phyloP scores from a whole-genome alignment of 2,797 vertebrate genomes.

The Potorous gilbertii region DNA sequence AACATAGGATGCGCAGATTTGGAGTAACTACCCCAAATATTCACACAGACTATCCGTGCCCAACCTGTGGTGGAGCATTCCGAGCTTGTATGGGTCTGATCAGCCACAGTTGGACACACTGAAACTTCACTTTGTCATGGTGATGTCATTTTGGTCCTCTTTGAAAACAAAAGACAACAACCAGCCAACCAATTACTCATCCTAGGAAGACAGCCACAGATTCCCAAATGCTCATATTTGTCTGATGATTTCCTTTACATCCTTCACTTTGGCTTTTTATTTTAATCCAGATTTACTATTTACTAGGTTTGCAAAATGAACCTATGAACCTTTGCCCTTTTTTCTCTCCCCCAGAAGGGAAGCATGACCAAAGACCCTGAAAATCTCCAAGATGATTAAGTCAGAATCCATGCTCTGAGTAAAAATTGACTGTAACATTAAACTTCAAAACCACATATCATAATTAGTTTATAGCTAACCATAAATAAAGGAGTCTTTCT shows the following conservation, averaged over 20 bases:
- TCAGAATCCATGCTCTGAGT: not conserved
- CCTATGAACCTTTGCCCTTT: not conserved
- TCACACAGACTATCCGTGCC: no score
- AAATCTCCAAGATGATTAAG: not conserved
- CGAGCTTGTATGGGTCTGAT: no score
- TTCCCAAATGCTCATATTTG: not conserved
- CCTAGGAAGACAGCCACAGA: not conserved
- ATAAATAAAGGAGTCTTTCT: not conserved
- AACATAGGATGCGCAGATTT: no score
- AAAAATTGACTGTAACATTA: not conserved
- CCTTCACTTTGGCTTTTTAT: not conserved
- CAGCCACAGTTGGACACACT: no score
- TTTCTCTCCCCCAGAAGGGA: not conserved
- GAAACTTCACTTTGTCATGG: no score
- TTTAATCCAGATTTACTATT: not conserved
- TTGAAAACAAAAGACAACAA: no score
- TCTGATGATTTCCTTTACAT: not conserved
- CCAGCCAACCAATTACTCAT: not conserved
- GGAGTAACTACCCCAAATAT: no score
- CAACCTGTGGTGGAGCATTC: no score
- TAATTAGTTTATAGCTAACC: not conserved
- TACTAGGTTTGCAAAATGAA: not conserved
- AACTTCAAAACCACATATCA: not conserved
- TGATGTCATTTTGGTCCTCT: no score
- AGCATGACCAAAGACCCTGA: not conserved